Base-by-base conservation (phyloP, 1,140 invertebrate species). In the Phocides pigmalion region DNA sequence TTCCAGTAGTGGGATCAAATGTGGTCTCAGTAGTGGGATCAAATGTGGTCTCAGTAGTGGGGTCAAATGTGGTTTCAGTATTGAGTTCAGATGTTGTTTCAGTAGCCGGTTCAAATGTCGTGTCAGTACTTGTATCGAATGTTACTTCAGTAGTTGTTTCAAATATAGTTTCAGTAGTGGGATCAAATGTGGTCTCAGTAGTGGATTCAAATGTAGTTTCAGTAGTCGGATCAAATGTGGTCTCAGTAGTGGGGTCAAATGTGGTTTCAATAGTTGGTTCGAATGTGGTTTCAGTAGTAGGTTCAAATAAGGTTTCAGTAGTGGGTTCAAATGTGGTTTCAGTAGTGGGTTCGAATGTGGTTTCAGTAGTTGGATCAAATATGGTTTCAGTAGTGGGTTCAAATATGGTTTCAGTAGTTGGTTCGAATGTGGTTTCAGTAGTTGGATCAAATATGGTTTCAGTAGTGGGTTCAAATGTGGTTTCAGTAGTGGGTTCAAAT, bases 161-260 rank as follows among this genome's bases (percentile, higher is more conserved):
- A 47, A 47, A 47, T 22, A n/a, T 22, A n/a, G 44, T 47, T 14
- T 47, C 42, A 15, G 42, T 46, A 1, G 16, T 44, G 6, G 14
- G 17, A 0, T 46, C 42, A 20, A 50, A 28, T 11, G 47, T 50
- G 0, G 25, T 35, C 11, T 15, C 47, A 3, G 19, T 25, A n/a
- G 44, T 25, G 12, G 44, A 15, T 1, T 1, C 3, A 28, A 32
- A 50, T 3, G 25, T 35, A 0, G 25, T 35, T 50, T 50, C 14
- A 14, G 25, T 50, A 1, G 19, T 25, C 16, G 25, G n/a, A 9
- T 50, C 47, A 9, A n/a, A n/a, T n/a, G n/a, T n/a, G n/a, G n/a
- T n/a, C n/a, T n/a, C n/a, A n/a, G 22, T 32, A 1, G 28, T 17
- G 2, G 28, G 16, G 0, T 11, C 14, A 3, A 51, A 35, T 17